These are phyloP conservation scores for Drosophila tropicalis DNA, from an alignment of 1,140 invertebrate genomes.

Conservation along the genomic window DNA sequence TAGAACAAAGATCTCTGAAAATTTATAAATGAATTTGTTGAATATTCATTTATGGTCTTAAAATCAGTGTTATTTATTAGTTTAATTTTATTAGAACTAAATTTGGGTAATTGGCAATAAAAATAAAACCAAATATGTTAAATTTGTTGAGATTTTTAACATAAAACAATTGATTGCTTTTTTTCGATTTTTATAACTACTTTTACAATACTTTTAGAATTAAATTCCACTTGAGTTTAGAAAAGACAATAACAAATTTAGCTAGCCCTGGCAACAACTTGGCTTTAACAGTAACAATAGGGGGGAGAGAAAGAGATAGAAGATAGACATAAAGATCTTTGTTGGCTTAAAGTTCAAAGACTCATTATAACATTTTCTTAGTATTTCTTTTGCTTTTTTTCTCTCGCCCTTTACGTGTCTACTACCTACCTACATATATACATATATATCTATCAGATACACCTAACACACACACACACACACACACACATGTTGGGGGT, in stretches of 20 bases:
- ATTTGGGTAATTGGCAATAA: no score
- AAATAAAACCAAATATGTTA: no score
- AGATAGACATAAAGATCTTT: constrained; percentile 6
- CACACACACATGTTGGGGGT: not conserved
- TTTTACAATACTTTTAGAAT: not conserved
- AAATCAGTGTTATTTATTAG: no score
- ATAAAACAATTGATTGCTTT: not conserved
- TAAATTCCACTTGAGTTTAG: not conserved
- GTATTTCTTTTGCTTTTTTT: constrained; percentile 29
- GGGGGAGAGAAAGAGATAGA: not conserved
- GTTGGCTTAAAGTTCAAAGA: constrained; percentile 50
- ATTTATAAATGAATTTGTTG: no score
- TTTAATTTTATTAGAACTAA: no score
- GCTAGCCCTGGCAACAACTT: constrained; percentile 25
- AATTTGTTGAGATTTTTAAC: no score
- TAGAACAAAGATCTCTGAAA: no score
- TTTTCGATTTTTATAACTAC: not conserved
- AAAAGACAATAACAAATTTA: not conserved
- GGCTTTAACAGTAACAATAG: not conserved
- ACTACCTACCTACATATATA: not conserved
- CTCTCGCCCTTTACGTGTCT: constrained; percentile 20
- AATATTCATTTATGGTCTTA: no score
- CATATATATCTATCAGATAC: constrained; percentile 7
- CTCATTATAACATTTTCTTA: constrained; percentile 46
- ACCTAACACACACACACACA: constrained; percentile 28